Conservation (phyloP, 2,113 vertebrate species). For the Rhadina sibilatrix region DNA sequence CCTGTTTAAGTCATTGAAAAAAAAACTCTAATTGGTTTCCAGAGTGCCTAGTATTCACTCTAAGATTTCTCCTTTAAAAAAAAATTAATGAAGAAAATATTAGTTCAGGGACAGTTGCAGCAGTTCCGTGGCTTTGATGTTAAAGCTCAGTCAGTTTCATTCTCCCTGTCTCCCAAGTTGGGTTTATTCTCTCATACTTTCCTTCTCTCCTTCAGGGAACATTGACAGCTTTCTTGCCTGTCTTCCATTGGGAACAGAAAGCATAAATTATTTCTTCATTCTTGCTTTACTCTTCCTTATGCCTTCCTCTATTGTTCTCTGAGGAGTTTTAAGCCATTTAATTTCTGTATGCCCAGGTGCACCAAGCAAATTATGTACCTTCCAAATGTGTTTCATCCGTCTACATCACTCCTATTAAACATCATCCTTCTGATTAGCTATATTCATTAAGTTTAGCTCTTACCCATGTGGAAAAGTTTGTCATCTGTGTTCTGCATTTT, state of each 20-base stretch:
- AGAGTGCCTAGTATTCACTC: not conserved
- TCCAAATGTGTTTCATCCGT: not conserved
- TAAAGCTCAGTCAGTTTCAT: not conserved
- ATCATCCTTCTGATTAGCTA: not conserved
- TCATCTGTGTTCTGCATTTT: not conserved
- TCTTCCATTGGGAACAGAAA: not conserved
- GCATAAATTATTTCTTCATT: slow-evolving; percentile 9
- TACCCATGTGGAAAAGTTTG: not conserved
- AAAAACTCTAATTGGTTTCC: not conserved
- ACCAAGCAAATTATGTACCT: not conserved
- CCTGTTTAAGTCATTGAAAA: not conserved
- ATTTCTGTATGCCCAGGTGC: not conserved
- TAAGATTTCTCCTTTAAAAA: not conserved
- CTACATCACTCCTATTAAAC: not conserved
- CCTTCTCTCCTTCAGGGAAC: not conserved
- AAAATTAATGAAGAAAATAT: not conserved
- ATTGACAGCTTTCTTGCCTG: not conserved
- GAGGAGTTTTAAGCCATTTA: not conserved
- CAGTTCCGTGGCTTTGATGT: not conserved
- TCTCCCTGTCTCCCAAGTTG: not conserved
- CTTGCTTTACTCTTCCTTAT: not conserved
- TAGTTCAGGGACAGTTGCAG: not conserved
- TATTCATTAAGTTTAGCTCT: not conserved
- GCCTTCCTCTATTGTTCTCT: not conserved
- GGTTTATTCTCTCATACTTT: not conserved